Evolutionary conservation across 2,113 vertebrate genomes (phyloP), one percentile per base, ranked within the genome.

Genomic region (Syrmaticus mikado): DNA sequence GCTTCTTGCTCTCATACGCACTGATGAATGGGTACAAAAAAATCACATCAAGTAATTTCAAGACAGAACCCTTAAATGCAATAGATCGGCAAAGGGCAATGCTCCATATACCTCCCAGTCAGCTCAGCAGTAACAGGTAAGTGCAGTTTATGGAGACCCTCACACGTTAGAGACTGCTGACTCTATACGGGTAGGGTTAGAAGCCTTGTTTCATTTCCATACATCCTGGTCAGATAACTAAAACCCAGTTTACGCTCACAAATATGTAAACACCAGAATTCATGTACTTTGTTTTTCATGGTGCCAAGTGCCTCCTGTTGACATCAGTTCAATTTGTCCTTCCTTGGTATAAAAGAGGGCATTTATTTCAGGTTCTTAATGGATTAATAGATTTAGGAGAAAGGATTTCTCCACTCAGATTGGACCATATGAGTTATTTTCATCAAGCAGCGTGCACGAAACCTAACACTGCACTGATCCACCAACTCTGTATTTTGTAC

Each of bases 381-480:
- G 60, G 7, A 14, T 21, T 8, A 10, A 6, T 82, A 41, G 40
- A 32, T n/a, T 71, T 79, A 57, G 52, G 20, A 85, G 20, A 43
- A 68, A 64, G n/a, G 11, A 32, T 62, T 91, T 85, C 80, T 41
- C 36, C 8, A 22, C 30, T 48, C 38, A 27, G 6, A 20, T 46
- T 75, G 53, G 25, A 46, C 7, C 15, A 9, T 13, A 43, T 13
- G 25, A 11, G 2, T 50, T 16, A 2, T 28, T 90, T 85, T 85
- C 7, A 62, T 5, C 0, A 1, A 18, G 27, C 19, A 38, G 24
- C 20, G 8, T n/a, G 24, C 14, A 55, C 5, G 11, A 55, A 73
- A 41, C 4, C 6, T 67, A 55, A 9, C 38, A 34, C 2, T 68
- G 53, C 64, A 53, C 38, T 15, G 27, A 32, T 46, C 17, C 76